These are phyloP conservation scores for Neelides folsomi DNA, from an alignment of 2,888 invertebrate genomes.

Conservation along the genomic window DNA sequence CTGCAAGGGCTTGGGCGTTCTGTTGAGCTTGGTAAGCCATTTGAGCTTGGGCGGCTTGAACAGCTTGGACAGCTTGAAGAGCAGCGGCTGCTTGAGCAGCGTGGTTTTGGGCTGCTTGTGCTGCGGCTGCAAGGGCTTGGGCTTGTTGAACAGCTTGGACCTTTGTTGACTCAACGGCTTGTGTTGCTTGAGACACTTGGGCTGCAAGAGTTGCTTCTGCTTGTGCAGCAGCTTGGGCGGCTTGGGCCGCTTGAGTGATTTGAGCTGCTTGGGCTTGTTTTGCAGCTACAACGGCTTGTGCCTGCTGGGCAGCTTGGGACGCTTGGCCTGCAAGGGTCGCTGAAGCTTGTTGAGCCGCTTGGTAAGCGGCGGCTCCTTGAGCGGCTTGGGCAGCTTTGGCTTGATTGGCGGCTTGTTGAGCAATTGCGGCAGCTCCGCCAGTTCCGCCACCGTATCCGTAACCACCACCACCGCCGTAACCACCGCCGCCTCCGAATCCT, in stretches of 20 bases:
- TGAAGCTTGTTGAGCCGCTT: slow-evolving; percentile 22
- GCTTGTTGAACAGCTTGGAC: slow-evolving; percentile 29
- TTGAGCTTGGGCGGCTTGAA: slow-evolving; percentile 28
- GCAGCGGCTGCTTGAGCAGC: slow-evolving; percentile 28
- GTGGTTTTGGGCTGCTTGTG: slow-evolving; percentile 24
- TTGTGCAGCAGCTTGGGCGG: slow-evolving; percentile 29
- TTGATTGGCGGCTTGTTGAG: slow-evolving; percentile 30
- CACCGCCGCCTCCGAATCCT: slow-evolving; percentile 22
- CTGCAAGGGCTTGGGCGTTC: slow-evolving; percentile 30
- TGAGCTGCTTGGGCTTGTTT: slow-evolving; percentile 29
- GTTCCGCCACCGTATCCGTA: slow-evolving; percentile 17
- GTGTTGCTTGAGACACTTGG: slow-evolving; percentile 26
- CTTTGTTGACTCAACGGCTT: slow-evolving; percentile 29
- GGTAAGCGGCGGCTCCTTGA: slow-evolving; percentile 17
- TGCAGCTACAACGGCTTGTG: slow-evolving; percentile 28
- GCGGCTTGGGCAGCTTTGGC: slow-evolving; percentile 29
- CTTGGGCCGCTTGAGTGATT: slow-evolving; percentile 25
- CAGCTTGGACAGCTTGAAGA: slow-evolving; percentile 26
- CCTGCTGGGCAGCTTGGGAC: slow-evolving; percentile 23
- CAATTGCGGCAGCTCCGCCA: slow-evolving; percentile 27
- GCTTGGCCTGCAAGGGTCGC: slow-evolving; percentile 25
- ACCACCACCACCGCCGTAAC: slow-evolving; percentile 7
- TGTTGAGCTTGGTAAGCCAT: slow-evolving; percentile 33
- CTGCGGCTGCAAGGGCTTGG: slow-evolving; percentile 24
- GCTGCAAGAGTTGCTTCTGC: slow-evolving; percentile 27